phyloP scores from a whole-genome alignment of 2,797 vertebrate genomes.

The Stomatorhinus walkeri region DNA sequence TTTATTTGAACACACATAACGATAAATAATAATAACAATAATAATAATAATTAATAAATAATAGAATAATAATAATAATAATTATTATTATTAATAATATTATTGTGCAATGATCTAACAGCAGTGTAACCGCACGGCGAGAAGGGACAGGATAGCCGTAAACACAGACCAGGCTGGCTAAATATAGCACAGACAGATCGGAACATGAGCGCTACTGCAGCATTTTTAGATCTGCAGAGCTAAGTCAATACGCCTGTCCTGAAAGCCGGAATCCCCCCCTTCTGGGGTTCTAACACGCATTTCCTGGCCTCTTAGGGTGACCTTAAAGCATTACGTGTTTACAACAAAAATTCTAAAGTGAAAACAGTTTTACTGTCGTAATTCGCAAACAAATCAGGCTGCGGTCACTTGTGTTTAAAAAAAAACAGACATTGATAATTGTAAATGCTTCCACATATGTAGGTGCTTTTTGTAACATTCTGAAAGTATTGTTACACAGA shows the following conservation, averaged over 20 bases:
- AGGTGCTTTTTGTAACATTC: neutral
- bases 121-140: neutral
- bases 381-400: neutral
- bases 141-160: neutral
- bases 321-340: neutral
- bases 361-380: neutral
- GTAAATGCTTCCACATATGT: neutral
- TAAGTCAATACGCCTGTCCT: neutral
- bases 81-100: neutral
- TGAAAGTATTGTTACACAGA: neutral
- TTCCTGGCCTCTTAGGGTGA: neutral
- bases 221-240: neutral
- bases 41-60: neutral
- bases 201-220: neutral
- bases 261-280: neutral
- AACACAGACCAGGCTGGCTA: neutral
- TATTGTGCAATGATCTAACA: neutral
- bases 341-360: neutral
- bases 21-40: neutral
- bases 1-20: neutral
- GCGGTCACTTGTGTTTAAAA: neutral
- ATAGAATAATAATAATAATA: too few relatives aligned
- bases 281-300: neutral
- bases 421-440: neutral
- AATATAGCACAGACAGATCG: constrained; percentile 6